Evolutionary conservation across 2,888 invertebrate species (phyloP), one percentile per base, ranked within the genome.

Genomic region (Orchesellides sinensis): DNA sequence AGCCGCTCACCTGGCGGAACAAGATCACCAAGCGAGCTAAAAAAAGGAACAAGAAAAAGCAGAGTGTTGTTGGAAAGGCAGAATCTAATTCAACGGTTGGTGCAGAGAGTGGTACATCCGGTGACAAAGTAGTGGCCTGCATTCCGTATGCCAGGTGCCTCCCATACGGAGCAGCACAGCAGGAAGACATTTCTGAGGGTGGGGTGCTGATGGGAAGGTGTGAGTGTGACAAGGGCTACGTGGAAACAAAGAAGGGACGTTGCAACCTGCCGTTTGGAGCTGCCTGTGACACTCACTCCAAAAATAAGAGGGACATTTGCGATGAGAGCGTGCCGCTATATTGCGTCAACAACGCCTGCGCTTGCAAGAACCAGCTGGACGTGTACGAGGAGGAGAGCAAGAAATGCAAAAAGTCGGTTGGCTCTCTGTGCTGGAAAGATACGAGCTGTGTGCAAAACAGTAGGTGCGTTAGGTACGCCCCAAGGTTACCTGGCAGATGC

Each of bases 241-340:
- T 84, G 29, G 81, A 81, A 49, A 84, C 78, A 12, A 84, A 84
- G 35, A 82, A 82, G 27, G 84, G 82, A 3, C 74, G 69, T 17
- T 75, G 73, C 21, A 74, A 68, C 25, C 25, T 73, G 12, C 63
- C 69, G 1, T 74, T 47, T 29, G 80, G 80, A n/a, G 75, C 82
- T 0, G 49, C 73, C 0, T 85, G 85, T 72, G 85, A 85, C 45
- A 83, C 80, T 0, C 74, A 74, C 25, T 40, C 63, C 1, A 84
- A 82, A 56, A 82, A 83, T 32, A 85, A 85, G 40, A 83, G 77
- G 47, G 85, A 85, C 49, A 54, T 83, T 45, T 85, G 85, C 52
- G 81, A 84, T 47, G 77, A 80, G 14, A 56, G 73, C 1, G 72
- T 73, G 14, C 84, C 85, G 0, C 27, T 85, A 8, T 79, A 80